Conservation (phyloP, 2,113 vertebrate genomes). For the Phyllostomus discolor region DNA sequence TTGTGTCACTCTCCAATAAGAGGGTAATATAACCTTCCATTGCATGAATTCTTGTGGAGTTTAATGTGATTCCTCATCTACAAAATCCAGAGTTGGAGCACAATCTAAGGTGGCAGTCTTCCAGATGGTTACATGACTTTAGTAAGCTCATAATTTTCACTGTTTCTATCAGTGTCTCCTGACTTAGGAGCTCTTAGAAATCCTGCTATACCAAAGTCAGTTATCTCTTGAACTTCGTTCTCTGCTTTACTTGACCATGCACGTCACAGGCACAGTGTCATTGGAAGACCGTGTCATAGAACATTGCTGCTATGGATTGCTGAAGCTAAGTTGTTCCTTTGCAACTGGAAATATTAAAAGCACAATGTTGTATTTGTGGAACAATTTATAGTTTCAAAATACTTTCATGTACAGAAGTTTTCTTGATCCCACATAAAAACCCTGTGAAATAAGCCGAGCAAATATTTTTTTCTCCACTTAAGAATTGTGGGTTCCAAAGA, state of each 20-base stretch:
- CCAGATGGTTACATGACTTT: background rate
- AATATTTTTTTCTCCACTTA: background rate
- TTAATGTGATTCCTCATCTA: conserved; percentile 10
- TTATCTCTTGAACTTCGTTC: background rate
- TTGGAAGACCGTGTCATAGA: background rate
- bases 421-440: background rate
- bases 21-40: background rate
- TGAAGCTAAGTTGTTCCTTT: background rate
- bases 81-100: conserved; percentile 17
- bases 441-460: background rate
- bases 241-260: background rate
- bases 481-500: background rate
- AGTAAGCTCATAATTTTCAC: background rate
- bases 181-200: background rate
- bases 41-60: background rate
- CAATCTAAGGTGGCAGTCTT: background rate
- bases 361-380: background rate
- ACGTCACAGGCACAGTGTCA: background rate
- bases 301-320: background rate
- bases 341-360: background rate
- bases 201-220: background rate
- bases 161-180: conserved; percentile 9
- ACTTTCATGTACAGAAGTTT: background rate
- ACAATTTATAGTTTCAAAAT: background rate
- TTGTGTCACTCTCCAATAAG: background rate